Percentiles rank a stretch among this genome's conserved stretches.
Evolutionary conservation across 2,888 invertebrate species (phyloP).

Genomic region (Epistrophe eligans): DNA sequence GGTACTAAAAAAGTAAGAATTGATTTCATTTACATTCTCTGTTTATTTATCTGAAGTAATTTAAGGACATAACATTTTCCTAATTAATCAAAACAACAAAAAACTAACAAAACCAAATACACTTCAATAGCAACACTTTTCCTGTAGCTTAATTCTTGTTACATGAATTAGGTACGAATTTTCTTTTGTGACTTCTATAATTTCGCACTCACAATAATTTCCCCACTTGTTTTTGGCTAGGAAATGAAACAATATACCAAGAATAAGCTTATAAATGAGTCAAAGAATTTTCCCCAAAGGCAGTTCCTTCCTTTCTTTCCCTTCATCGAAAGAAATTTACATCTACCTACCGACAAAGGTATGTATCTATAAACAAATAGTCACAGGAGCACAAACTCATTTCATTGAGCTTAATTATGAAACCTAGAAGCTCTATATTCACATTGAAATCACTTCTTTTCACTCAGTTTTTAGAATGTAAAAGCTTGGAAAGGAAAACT

Average conservation of each 20-base stretch:
- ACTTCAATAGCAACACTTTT: no score
- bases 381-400: background rate
- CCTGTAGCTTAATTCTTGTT: background rate
- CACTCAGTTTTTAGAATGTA: background rate
- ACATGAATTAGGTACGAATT: background rate
- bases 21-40: no score
- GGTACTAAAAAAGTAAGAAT: no score
- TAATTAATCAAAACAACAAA: no score
- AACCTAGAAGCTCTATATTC: background rate
- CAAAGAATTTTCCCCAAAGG: constrained; percentile 34
- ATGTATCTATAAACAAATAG: no score
- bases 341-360: background rate
- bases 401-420: background rate
- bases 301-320: background rate
- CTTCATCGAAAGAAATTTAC: background rate
- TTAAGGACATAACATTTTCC: no score
- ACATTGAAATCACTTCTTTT: background rate
- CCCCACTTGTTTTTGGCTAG: background rate
- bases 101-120: no score
- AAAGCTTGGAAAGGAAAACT: background rate
- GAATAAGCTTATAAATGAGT: constrained; percentile 4
- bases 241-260: constrained; percentile 4
- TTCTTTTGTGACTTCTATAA: background rate
- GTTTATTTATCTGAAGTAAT: no score
- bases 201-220: constrained; percentile 6